Base-by-base conservation (phyloP, 2,113 vertebrate genomes). In the Cochlearius cochlearius region DNA sequence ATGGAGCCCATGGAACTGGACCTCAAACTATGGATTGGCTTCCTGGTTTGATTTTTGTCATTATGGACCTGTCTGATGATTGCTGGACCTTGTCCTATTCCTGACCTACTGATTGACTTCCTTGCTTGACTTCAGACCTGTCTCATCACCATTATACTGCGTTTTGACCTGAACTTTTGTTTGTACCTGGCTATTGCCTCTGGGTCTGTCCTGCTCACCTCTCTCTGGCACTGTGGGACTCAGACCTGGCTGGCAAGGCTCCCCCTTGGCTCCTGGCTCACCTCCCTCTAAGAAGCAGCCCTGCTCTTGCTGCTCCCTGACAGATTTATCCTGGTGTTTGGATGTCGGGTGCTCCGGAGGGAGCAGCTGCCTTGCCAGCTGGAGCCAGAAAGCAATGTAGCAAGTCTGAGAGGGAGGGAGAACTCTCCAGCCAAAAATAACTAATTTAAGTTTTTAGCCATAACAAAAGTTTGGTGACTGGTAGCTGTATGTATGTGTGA, bases 401-500 rank as follows among this genome's bases (percentile, higher is more conserved):
- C 16, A 76, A 32, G 52, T 91, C 77, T 69, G n/a, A 89, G 45
- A n/a, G 38, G 50, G 53, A 85, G 68, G 39, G 78, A 69, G 45
- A 89, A 17, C 3, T 59, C 68, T 91, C 76, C 66, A 96, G 92
- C 63, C 87, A 92, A 96, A 93, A 93, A 87, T 55, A 96, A 91
- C 86, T 79, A 5, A 67, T 84, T 50, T 74, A 68, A 38, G 84
- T 97, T 90, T 92, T 92, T 68, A 92, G 93, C 90, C 85, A 78
- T 91, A 97, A 94, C 91, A 95, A 66, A 93, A 84, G 41, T 67
- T 95, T 95, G 85, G 88, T 95, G 80, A 71, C 53, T 86, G 82
- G 72, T 77, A 88, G 67, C 72, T 82, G 29, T 71, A 63, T 83
- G 55, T 72, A 1, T 94, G 49, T 90, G 76, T 91, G 91, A 95